Evolutionary conservation across 2,113 vertebrate genomes (phyloP), one percentile per base, ranked within the genome.

Genomic region (Gulo gulo): DNA sequence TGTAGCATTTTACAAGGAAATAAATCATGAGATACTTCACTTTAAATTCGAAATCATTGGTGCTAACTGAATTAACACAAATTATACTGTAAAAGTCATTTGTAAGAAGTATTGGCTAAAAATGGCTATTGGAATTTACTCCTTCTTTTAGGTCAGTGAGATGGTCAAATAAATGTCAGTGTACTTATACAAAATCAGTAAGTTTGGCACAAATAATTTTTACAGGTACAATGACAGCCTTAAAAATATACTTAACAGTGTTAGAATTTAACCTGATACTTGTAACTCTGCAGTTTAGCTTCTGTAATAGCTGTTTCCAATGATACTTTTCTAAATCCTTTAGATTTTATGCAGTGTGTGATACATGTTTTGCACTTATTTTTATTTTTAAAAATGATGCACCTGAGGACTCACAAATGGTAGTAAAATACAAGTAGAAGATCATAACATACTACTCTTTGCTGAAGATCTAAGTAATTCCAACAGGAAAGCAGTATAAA

Each of bases 1-100:
- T 85, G 39, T 55, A 24, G 23, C 45, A 92, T 97, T 97, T 95
- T 73, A 47, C 94, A 95, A 94, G 65, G 42, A 94, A 96, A 91
- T 34, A 79, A 47, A 96, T 78, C 57, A 96, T 71, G 36, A 95
- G 57, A 16, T 88, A 63, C 81, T 92, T 80, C n/a, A 91, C 39
- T 76, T 88, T 45, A 95, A 95, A 94, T 85, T 94, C 12, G 57
- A 94, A 96, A 96, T 94, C 24, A 78, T 12, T 73, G 36, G 39
- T 92, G 34, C 7, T 6, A 71, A 93, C 21, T 50, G 20, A 96
- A 52, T 79, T 91, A 95, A 94, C 57, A 92, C 39, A 95, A 83
- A 86, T 89, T 91, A 50, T 1, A 73, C 85, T 55, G 87, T 47
- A 34, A 95, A 95, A 87, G 39, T 57, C 8, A 74, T 89, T 90